Conservation (phyloP, 2,888 invertebrate species). For the Syrista parreyssii region DNA sequence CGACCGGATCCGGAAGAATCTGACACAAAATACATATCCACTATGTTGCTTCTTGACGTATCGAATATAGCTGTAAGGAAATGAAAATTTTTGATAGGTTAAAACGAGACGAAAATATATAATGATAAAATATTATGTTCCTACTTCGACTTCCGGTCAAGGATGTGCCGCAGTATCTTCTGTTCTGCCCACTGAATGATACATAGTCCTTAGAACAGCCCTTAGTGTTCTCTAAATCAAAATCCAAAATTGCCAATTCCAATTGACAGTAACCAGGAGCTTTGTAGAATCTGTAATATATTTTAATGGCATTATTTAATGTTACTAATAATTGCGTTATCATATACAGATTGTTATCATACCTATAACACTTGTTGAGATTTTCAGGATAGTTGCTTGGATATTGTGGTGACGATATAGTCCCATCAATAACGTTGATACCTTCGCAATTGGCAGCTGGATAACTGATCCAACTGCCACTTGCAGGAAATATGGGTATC, state of each 20-base stretch:
- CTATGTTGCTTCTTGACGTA: conserved; percentile 47
- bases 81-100: neutral
- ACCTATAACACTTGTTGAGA: conserved; percentile 67
- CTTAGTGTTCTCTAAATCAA: conserved; percentile 63
- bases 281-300: conserved; percentile 60
- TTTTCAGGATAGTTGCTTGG: conserved; percentile 65
- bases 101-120: neutral
- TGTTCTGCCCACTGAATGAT: conserved; percentile 51
- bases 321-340: too few species aligned
- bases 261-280: conserved; percentile 63
- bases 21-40: conserved; percentile 63
- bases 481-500: conserved; percentile 18
- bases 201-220: conserved; percentile 66
- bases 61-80: conserved; percentile 53
- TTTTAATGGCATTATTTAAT: too few species aligned
- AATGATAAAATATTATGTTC: conserved; percentile 35
- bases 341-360: conserved; percentile 16
- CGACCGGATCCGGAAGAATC: conserved; percentile 60
- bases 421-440: conserved; percentile 57
- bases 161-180: conserved; percentile 64
- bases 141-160: conserved; percentile 59
- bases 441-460: conserved; percentile 50
- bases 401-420: conserved; percentile 65
- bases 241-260: conserved; percentile 64
- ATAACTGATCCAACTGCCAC: conserved; percentile 18